Conservation (phyloP, 2,113 vertebrate genomes). For the Semnornis frantzii region DNA sequence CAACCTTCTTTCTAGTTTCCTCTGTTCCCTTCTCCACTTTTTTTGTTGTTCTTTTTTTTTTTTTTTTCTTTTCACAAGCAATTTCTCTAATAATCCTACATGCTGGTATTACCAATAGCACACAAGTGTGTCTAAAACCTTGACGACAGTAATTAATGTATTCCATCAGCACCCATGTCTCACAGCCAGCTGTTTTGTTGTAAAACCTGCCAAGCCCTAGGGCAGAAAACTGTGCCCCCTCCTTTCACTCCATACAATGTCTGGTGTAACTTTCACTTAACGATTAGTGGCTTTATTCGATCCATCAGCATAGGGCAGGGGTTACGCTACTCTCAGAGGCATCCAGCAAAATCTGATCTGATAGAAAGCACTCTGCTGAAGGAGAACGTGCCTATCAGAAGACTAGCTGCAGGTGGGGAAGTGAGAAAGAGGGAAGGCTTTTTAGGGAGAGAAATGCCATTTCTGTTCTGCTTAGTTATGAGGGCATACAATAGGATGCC, state of each 20-base stretch:
- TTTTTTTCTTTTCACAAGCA: neutral
- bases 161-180: constrained; percentile 73
- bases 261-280: constrained; percentile 75
- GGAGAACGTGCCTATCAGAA: constrained; percentile 36
- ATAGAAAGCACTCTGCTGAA: constrained; percentile 48
- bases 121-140: constrained; percentile 72
- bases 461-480: constrained; percentile 21
- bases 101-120: constrained; percentile 44
- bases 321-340: constrained; percentile 57
- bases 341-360: constrained; percentile 63
- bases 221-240: constrained; percentile 43
- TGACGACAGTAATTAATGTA: constrained; percentile 76
- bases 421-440: neutral
- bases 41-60: neutral
- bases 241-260: constrained; percentile 27
- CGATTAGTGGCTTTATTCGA: constrained; percentile 74
- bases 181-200: constrained; percentile 68
- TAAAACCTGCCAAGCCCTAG: constrained; percentile 58
- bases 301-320: constrained; percentile 71
- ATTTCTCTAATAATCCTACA: constrained; percentile 43
- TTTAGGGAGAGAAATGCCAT: constrained; percentile 16
- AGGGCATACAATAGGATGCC: neutral
- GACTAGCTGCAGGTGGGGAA: constrained; percentile 52
- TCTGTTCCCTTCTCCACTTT: neutral
- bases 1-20: neutral